phyloP scores from a whole-genome alignment of 2,888 invertebrate species.

The Eupsilia transversa region DNA sequence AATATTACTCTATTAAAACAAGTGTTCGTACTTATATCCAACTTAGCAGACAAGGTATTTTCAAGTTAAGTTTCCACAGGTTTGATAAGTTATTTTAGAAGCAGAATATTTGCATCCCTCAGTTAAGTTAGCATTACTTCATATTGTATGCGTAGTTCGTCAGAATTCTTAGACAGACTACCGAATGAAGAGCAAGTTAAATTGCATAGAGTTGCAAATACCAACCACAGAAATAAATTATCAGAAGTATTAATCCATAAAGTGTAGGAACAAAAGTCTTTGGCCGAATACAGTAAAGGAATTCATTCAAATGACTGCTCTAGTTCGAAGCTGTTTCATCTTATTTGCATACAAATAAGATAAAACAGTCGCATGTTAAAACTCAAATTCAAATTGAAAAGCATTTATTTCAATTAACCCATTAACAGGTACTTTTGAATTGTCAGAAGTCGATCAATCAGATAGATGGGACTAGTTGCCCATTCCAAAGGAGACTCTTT shows the following conservation, averaged over 20 bases:
- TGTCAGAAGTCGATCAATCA: neutral
- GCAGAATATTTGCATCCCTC: neutral
- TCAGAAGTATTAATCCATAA: constrained; percentile 27
- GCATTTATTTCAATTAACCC: neutral
- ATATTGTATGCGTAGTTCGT: constrained; percentile 18
- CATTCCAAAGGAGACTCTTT: neutral
- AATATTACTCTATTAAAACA: constrained; percentile 1
- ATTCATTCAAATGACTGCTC: neutral
- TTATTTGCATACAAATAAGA: neutral
- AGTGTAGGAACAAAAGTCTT: neutral
- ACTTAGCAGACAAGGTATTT: neutral
- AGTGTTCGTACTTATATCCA: neutral
- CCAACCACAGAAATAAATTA: neutral
- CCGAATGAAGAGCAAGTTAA: constrained; percentile 49
- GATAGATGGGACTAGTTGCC: neutral
- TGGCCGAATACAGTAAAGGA: neutral
- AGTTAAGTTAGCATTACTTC: constrained; percentile 11
- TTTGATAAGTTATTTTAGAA: constrained; percentile 4
- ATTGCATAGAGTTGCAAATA: constrained; percentile 46
- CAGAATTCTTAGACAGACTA: constrained; percentile 41
- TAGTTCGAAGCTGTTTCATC: neutral
- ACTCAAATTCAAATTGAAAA: neutral
- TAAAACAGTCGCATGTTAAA: neutral
- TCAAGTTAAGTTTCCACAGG: constrained; percentile 1
- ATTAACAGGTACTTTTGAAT: neutral